phyloP scores from a whole-genome alignment of 2,797 vertebrate genomes.

The Sebastes ruberrimus region DNA sequence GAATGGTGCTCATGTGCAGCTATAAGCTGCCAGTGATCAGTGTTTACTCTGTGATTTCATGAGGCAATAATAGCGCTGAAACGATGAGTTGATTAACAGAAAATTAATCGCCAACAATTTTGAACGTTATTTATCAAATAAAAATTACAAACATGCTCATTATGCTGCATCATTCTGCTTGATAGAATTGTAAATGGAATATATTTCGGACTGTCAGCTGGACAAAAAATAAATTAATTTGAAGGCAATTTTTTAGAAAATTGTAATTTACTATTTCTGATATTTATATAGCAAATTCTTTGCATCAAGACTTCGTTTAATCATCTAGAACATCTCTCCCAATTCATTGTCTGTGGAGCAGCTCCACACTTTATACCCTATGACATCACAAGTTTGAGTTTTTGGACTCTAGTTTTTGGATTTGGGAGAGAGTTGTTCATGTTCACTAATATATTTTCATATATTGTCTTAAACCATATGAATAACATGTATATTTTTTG shows the following conservation, averaged over 20 bases:
- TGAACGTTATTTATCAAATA: background rate
- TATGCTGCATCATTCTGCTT: background rate
- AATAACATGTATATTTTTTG: too few relatives aligned
- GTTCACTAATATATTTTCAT: too few relatives aligned
- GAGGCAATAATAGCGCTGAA: background rate
- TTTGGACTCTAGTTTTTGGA: too few relatives aligned
- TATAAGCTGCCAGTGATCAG: background rate
- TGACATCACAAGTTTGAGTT: too few relatives aligned
- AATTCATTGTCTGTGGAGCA: too few relatives aligned
- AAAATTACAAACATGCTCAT: background rate
- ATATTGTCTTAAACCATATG: too few relatives aligned
- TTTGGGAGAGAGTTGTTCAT: too few relatives aligned
- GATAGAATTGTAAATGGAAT: background rate
- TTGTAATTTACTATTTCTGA: background rate
- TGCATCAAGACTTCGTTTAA: too few relatives aligned
- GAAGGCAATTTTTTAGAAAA: background rate
- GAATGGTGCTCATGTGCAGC: slow-evolving; percentile 1
- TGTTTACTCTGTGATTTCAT: background rate
- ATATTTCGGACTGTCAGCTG: background rate
- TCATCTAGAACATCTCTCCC: too few relatives aligned
- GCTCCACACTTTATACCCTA: too few relatives aligned
- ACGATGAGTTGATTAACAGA: background rate
- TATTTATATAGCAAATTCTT: too few relatives aligned
- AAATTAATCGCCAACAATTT: background rate
- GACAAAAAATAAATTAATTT: background rate